Evolutionary conservation across 2,797 vertebrate species (phyloP), one percentile per base, ranked within the genome.

Genomic region (Hybognathus amarus): DNA sequence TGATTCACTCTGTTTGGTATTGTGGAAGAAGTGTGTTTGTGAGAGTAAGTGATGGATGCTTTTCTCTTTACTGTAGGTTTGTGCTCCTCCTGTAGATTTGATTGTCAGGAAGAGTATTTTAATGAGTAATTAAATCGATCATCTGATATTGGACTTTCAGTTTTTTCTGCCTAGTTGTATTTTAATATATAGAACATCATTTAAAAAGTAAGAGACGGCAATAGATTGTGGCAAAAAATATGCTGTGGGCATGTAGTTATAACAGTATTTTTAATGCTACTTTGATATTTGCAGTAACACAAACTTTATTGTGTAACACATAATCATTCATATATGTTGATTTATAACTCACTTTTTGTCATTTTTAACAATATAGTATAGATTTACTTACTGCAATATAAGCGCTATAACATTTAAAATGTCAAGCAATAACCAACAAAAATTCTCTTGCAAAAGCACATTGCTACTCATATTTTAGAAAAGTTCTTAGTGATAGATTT

Each of bases 1-100:
- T 54, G 45, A 66, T 20, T 74, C 10, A 52, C 70, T 6, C 27
- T 24, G 13, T 70, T 40, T 73, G 42, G 38, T 30, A 42, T 45
- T 80, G 78, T 79, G 30, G 42, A 66, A 52, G 17, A 36, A 59
- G 54, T 50, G 67, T 17, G 54, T 18, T 6, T 63, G 36, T 77
- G 38, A 40, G 33, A 40, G 15, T 42, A 15, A 38, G 13, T 61
- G 1, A 69, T 1, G 8, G 4, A 11, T 20, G 42, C 42, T 66
- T 66, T 66, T 24, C 13, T 42, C n/a, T 42, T 77, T 59, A n/a
- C 38, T 67, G 20, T 15, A 18, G 59, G 68, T 18, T 54, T 20
- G 5, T 56, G 15, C 8, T 67, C 12, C 45, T n/a, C 17, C 47
- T 67, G 4, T 50, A 33, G 7, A 47, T 36, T 15, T 50, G 18